Base-by-base conservation (phyloP, 2,797 vertebrate species). In the Eupleurogrammus muticus region DNA sequence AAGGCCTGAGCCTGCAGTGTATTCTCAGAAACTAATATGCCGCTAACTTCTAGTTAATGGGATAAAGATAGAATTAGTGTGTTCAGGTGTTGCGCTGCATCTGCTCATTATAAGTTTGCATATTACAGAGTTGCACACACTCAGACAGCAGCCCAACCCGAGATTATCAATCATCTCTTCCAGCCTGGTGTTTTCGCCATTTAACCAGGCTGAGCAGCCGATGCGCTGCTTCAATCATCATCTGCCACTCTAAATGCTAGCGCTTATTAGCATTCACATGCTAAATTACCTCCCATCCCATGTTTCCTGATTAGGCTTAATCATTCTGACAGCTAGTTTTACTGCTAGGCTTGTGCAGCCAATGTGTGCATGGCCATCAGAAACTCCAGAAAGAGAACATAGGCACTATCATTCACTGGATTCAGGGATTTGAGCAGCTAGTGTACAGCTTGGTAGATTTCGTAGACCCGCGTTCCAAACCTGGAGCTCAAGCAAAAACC, bases 241-340 rank as follows among this genome's bases (percentile, higher is more conserved):
- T 83, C 89, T 92, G 85, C 85, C 87, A 89, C 82, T 90, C 85
- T 91, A 93, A 94, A 94, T 93, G 92, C 91, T 91, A 90, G 84
- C 42, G 77, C 91, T 95, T 93, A 94, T 94, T 94, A 93, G 89
- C 91, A 93, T 92, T 92, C 91, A 87, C 92, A 92, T 90, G 74
- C 90, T 91, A 93, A 94, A 94, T 93, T 92, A 95, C 87, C 92
- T 91, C 88, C 86, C 89, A 90, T 93, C 86, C 87, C 91, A 90
- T 93, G 93, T 92, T 92, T 92, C 91, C 90, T 93, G 89, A 94
- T 94, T 93, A 94, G 86, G 61, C 85, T 90, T 89, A 80, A 91
- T 92, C 88, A 90, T 83, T 83, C 66, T 90, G 91, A 91, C 91
- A 90, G 90, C 77, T 56, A 82, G 80, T 85, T 85, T 80, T 73